Base-by-base conservation (phyloP, 2,113 vertebrate species). In the Anguilla rostrata region DNA sequence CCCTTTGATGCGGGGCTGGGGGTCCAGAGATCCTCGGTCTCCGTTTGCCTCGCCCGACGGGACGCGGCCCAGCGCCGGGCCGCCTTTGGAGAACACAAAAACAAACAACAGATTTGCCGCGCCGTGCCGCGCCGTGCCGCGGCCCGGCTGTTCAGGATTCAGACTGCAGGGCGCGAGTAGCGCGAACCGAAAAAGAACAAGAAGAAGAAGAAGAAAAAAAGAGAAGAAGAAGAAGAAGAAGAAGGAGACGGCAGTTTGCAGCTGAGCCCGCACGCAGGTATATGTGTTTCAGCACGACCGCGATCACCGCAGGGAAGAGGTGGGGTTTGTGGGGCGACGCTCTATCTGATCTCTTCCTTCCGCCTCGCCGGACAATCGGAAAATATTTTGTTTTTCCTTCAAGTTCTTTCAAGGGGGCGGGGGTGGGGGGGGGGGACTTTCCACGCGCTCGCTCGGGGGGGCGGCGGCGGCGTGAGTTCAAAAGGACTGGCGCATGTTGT, bases 61-160 rank as follows among this genome's bases (percentile, higher is more conserved):
- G 83, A 87, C 63, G 83, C 86, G n/a, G 83, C 56, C 34, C 78
- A 34, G 56, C 29, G 39, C 40, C 8, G 40, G 83, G 84, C 79
- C 78, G 66, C 84, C 84, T 84, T 87, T 81, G 71, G 86, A 81
- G 78, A 79, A 87, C 78, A 39, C 75, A 60, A 87, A 34, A 84
- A 84, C 81, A 81, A 87, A 84, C 86, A 81, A 75, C 83, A 22
- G 71, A 84, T 66, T 80, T 66, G 22, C 60, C 22, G 60, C 60
- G 60, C 20, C 18, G 22, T 53, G 82, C 83, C 34, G 78, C 18
- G 20, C n/a, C n/a, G n/a, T n/a, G n/a, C n/a, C n/a, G n/a, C n/a
- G 39, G 6, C 82, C 83, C 71, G 26, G 56, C 86, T 43, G 75
- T 15, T 82, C n/a, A 2, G 85, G 40, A 39, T 60, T 66, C 57